Percentiles rank a stretch among this genome's conserved stretches.
These are phyloP conservation scores for Coracias cyanogaster DNA, from an alignment of 2,797 vertebrate genomes.

Conservation along the genomic window DNA sequence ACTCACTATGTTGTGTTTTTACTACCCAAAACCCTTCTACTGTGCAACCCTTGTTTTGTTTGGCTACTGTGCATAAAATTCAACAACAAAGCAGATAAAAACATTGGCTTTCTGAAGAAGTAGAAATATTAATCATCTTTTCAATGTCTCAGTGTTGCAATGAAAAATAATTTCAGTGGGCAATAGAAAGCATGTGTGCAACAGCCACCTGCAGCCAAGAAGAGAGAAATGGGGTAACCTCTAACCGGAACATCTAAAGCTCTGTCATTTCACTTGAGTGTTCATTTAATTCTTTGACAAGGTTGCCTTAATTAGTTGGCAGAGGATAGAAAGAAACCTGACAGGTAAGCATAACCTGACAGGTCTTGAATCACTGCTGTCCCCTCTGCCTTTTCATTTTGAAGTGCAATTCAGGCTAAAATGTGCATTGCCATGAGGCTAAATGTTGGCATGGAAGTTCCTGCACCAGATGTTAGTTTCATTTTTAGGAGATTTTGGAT, in stretches of 20 bases:
- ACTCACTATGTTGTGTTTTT: background rate
- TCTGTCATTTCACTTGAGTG: background rate
- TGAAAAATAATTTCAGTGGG: background rate
- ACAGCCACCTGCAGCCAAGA: background rate
- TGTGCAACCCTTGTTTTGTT: background rate
- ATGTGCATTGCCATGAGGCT: background rate
- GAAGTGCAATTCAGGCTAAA: background rate
- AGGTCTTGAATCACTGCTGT: background rate
- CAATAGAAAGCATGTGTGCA: background rate
- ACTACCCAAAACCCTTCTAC: background rate
- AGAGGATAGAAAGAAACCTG: constrained; percentile 14
- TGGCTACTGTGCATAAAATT: background rate
- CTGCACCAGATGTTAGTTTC: constrained; percentile 28
- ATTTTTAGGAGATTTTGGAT: constrained; percentile 8
- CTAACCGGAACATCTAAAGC: background rate
- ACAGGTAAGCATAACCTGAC: constrained; percentile 36
- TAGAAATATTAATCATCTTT: background rate
- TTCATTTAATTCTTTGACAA: constrained; percentile 53
- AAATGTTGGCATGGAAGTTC: background rate
- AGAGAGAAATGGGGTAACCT: background rate
- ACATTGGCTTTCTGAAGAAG: background rate
- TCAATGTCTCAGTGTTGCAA: background rate
- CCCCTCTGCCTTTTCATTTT: background rate
- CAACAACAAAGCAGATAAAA: background rate
- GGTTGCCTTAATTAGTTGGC: constrained; percentile 55